Evolutionary conservation across 2,113 vertebrate genomes (phyloP), one percentile per base, ranked within the genome.

Genomic region (Trochalopteron elliotii): DNA sequence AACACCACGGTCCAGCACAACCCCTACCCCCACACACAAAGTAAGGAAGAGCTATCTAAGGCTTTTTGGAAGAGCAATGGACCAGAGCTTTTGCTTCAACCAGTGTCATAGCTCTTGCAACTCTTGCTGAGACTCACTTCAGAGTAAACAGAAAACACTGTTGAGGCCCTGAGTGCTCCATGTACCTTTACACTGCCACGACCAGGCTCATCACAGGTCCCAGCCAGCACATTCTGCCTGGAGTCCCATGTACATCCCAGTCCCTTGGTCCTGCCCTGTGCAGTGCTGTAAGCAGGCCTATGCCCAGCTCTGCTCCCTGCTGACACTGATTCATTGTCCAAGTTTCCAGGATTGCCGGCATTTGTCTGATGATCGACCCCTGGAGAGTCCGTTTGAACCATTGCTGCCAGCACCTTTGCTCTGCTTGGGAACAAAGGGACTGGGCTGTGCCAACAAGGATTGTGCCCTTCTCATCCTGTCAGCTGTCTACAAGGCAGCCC

Each of bases 321-420:
- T 25, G 42, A 59, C 17, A 40, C 21, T 3, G 30, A 76, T 30
- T 52, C n/a, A 13, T 6, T 35, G 45, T 17, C 52, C 17, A 37
- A 42, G 27, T 31, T 70, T 60, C 75, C 75, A 15, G 22, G 9
- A 64, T 9, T n/a, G 49, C 17, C 37, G 44, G 25, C 10, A 12
- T 40, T 59, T 33, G 7, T 28, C 25, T 64, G 37, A 56, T 23
- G 9, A 67, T 39, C 8, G 0, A 33, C 15, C 56, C n/a, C 76
- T 30, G 19, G 15, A 61, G 50, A 53, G n/a, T 12, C 31, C 16
- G 0, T 61, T 50, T n/a, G 31, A 74, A 50, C 12, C 0, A 0
- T 5, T 65, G 31, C 52, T 61, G 50, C 77, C 72, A 86, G 70
- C 40, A 72, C 79, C 64, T 59, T 25, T 84, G 45, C 11, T 59